Conservation (phyloP, 2,797 vertebrate genomes). For the Anguilla pacifica region DNA sequence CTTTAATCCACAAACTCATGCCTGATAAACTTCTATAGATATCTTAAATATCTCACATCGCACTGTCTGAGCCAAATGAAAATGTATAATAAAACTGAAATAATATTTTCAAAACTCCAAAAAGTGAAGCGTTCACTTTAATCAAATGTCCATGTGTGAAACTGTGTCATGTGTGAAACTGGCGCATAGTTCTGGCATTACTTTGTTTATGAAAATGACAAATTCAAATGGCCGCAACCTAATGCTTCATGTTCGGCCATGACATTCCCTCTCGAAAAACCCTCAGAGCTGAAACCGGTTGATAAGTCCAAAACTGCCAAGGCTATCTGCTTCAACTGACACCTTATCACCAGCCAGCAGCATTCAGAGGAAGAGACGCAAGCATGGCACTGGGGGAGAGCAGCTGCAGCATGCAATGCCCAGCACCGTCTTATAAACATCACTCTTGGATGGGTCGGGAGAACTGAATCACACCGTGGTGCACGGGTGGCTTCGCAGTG, state of each 20-base stretch:
- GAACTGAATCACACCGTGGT: not conserved
- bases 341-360: conserved; percentile 64
- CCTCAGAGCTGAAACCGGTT: conserved; percentile 28
- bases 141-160: not conserved
- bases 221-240: not conserved
- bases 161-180: not conserved
- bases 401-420: not conserved
- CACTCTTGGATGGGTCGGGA: not conserved
- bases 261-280: not conserved
- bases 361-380: conserved; percentile 19
- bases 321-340: conserved; percentile 40
- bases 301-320: conserved; percentile 39
- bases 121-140: not conserved
- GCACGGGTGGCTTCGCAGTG: not conserved
- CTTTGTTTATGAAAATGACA: not conserved
- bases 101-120: too few species aligned
- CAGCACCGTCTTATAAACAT: not conserved
- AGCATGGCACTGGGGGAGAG: conserved; percentile 9
- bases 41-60: too few species aligned
- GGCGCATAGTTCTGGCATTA: not conserved
- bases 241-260: not conserved
- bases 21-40: too few species aligned
- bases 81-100: too few species aligned
- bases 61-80: too few species aligned
- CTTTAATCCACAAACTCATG: too few species aligned